Base-by-base conservation (phyloP, 2,113 vertebrate genomes). In the Manacus vitellinus region DNA sequence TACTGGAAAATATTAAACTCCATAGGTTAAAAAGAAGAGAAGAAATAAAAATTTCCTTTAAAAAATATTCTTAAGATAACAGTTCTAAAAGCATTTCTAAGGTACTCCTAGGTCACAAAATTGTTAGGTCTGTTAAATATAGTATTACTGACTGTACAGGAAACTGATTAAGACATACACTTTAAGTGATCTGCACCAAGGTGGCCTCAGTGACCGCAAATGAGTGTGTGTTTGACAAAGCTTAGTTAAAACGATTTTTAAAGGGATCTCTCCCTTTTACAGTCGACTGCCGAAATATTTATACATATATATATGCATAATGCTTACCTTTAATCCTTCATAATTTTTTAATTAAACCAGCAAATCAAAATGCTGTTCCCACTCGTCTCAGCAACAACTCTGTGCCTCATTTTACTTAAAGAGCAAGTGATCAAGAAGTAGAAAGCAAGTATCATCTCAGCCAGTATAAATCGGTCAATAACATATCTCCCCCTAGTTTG, bases 91-190 rank as follows among this genome's bases (percentile, higher is more conserved):
- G 62, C 95, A 97, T 94, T 90, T 96, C 90, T 91, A 96, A 94
- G 75, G 46, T 96, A 95, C 91, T 97, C 94, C 89, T 92, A 96
- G 96, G 95, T 97, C 97, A 97, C 77, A 98, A 95, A 96, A 97
- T 94, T 95, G 95, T 95, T 98, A 97, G 92, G 89, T 97, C 97
- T 97, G 97, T 97, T 98, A 98, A 98, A 98, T 97, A 98, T 92
- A 98, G 96, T 96, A 98, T 97, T 97, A 95, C 98, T 98, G 96
- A 97, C 98, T 98, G 94, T 96, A 98, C 95, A 92, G 98, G 98
- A 98, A 98, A 98, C 98, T 98, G 98, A 98, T 98, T 98, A 98
- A 98, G 98, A 98, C 98, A 97, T 98, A 98, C 98, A 98, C 97
- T 98, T 98, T 98, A 98, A 98, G 98, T 98, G 98, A 97, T 98